These are phyloP conservation scores for Pygoscelis adeliae DNA, from an alignment of 2,113 vertebrate genomes.

Conservation along the genomic window DNA sequence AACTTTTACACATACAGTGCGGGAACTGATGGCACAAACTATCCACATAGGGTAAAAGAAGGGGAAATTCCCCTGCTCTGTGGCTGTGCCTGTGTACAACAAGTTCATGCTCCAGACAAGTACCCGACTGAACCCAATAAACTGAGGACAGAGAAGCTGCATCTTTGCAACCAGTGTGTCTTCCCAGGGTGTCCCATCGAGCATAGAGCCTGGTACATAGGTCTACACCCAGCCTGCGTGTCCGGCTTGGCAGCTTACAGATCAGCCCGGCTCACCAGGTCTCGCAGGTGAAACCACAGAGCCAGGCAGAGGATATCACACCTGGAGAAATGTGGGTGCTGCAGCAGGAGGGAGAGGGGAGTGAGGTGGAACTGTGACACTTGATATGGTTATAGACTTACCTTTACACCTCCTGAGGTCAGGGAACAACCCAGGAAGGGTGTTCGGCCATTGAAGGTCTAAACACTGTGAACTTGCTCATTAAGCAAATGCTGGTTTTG, in stretches of 20 bases:
- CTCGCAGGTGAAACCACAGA: not conserved
- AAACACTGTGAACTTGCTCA: not conserved
- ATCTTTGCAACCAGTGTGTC: not conserved
- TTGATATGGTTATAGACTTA: rapidly evolving
- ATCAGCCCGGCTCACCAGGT: not conserved
- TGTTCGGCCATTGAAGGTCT: not conserved
- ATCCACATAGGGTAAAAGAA: not conserved
- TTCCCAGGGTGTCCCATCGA: not conserved
- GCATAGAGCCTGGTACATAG: not conserved
- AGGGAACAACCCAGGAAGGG: not conserved
- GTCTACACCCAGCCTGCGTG: not conserved
- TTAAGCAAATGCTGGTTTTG: not conserved
- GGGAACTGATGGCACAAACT: not conserved
- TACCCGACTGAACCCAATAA: not conserved
- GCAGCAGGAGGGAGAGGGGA: not conserved
- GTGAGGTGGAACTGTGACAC: not conserved
- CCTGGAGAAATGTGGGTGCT: not conserved
- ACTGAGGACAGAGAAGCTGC: not conserved
- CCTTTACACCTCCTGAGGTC: not conserved
- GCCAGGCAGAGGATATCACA: not conserved
- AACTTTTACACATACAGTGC: not conserved
- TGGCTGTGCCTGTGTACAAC: not conserved
- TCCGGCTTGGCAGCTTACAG: not conserved
- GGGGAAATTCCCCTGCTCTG: not conserved
- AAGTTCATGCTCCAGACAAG: not conserved